phyloP scores from a whole-genome alignment of 2,888 invertebrate species.

The Orchestes rusci region DNA sequence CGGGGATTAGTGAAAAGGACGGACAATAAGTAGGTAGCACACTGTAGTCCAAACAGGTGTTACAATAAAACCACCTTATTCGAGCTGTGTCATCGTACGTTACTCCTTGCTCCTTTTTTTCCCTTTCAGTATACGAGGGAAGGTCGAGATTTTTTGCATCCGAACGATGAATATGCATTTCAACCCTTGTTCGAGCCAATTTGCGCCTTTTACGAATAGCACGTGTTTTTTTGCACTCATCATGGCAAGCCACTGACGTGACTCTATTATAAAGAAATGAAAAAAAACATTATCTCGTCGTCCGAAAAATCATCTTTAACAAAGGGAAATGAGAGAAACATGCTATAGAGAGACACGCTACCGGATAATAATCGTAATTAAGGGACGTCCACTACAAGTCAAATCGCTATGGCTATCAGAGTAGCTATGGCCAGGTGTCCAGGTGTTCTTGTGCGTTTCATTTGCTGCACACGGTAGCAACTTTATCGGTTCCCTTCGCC shows the following conservation, averaged over 20 bases:
- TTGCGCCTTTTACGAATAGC: too few species aligned
- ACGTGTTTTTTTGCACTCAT: too few species aligned
- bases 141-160: too few species aligned
- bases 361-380: slow-evolving; percentile 43
- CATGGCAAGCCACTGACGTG: too few species aligned
- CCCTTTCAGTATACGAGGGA: slow-evolving; percentile 3
- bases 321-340: slow-evolving; percentile 7
- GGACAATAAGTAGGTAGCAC: too few species aligned
- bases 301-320: too few species aligned
- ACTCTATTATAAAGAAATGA: too few species aligned
- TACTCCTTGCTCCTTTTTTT: slow-evolving; percentile 24
- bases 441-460: slow-evolving; percentile 35
- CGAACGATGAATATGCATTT: too few species aligned
- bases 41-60: too few species aligned
- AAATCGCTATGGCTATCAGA: slow-evolving; percentile 25
- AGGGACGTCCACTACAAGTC: slow-evolving; percentile 41
- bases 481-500: slow-evolving; percentile 28
- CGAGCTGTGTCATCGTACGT: slow-evolving; percentile 27
- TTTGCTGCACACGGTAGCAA: slow-evolving; percentile 39
- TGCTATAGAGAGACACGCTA: slow-evolving; percentile 34
- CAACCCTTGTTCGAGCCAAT: too few species aligned
- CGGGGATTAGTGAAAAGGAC: too few species aligned
- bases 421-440: slow-evolving; percentile 39
- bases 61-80: slow-evolving; percentile 26
- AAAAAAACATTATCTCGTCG: too few species aligned